Evolutionary conservation across 2,888 invertebrate species (phyloP), one percentile per base, ranked within the genome.

Genomic region (Gasteruption jaculator): DNA sequence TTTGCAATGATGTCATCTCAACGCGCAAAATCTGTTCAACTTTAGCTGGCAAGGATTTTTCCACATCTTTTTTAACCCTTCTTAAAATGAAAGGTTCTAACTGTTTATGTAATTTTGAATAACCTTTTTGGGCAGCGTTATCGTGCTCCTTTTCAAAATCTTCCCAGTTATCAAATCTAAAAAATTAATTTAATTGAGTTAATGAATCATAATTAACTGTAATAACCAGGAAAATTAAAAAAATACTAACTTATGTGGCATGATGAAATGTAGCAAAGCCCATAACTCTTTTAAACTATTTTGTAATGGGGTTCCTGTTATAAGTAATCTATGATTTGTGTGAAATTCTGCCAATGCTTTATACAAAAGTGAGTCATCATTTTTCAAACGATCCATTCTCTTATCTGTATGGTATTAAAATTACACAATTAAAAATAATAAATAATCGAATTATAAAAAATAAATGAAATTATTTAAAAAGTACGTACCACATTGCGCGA

Each of bases 211-310:
- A n/a, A n/a, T n/a, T n/a, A n/a, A n/a, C n/a, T n/a, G n/a, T n/a
- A n/a, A n/a, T n/a, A n/a, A n/a, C n/a, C n/a, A n/a, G n/a, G n/a
- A n/a, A n/a, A n/a, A n/a, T n/a, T n/a, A n/a, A 32, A 32, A 31
- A 45, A 25, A n/a, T 27, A 76, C 81, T 75, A 72, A 91, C 86
- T 89, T 93, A 47, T 84, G 76, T 22, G 97, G 97, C 97, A 97
- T 99, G 54, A 99, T 97, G 63, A 99, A 99, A 75, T 97, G 95
- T 34, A 99, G 74, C 31, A 99, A 76, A 4, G 96, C 94, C 97
- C 97, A 99, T 35, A 99, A 76, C 71, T 99, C 99, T 70, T 95
- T 95, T n/a, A 99, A 75, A 15, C 95, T 95, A 72, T 99, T 99
- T 71, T 99, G 99, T 47, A 99, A 75, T 2, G 99, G 99, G 3